Percentiles rank a stretch among this genome's conserved stretches.
phyloP scores from a whole-genome alignment of 2,113 vertebrate genomes.

The Calidris pygmaea region DNA sequence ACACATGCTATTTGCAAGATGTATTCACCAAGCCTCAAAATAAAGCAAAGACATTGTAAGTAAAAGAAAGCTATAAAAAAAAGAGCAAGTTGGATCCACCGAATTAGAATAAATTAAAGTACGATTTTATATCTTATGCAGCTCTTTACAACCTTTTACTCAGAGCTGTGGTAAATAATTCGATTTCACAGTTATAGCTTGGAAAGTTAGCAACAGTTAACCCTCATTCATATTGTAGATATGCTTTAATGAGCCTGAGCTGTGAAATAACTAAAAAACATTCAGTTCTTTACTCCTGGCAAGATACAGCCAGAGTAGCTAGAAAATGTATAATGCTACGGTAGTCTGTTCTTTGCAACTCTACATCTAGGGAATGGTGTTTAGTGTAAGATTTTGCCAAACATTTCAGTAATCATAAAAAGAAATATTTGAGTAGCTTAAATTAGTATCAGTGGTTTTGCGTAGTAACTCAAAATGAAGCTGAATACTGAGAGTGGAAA shows the following conservation, averaged over 20 bases:
- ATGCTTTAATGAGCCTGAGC: background rate
- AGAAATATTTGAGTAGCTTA: background rate
- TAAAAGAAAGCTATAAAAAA: background rate
- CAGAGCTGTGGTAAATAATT: background rate
- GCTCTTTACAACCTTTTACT: background rate
- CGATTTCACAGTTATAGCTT: background rate
- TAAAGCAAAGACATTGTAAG: background rate
- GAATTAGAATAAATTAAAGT: background rate
- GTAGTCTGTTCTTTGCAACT: background rate
- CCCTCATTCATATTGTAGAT: background rate
- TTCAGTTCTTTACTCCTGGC: background rate
- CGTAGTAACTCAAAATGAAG: background rate
- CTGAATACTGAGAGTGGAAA: background rate
- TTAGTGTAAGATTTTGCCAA: background rate
- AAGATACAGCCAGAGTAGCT: background rate
- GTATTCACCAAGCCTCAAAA: background rate
- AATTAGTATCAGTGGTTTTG: background rate
- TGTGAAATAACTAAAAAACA: background rate
- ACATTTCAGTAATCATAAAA: background rate
- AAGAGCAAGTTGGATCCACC: background rate
- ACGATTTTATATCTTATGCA: accelerated
- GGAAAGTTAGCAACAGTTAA: background rate
- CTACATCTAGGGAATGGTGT: background rate
- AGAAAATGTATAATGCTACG: background rate
- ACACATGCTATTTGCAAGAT: background rate